Evolutionary conservation across 2,888 invertebrate species (phyloP).

Genomic region (Philereme vetulata): DNA sequence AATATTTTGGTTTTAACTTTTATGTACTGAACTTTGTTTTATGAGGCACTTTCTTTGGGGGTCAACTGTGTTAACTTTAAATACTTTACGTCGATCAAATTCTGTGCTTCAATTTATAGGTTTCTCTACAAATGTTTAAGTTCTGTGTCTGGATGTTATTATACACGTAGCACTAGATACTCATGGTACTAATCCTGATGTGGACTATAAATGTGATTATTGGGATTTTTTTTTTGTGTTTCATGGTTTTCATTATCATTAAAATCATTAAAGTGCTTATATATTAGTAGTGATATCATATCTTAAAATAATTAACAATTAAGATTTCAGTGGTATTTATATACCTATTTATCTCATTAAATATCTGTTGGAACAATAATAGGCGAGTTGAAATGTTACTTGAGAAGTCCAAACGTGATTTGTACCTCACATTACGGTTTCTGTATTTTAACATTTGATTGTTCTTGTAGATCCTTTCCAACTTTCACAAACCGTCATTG

Average conservation of each 20-base stretch:
- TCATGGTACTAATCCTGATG: too few relatives aligned
- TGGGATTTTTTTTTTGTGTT: too few relatives aligned
- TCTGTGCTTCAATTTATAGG: neutral
- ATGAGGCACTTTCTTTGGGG: conserved; percentile 23
- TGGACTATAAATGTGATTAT: too few relatives aligned
- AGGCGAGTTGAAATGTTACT: too few relatives aligned
- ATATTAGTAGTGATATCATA: too few relatives aligned
- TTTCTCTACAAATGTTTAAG: neutral
- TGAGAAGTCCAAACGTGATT: conserved; percentile 16
- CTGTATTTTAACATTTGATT: conserved; percentile 22
- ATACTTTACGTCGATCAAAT: neutral
- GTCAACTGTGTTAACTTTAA: conserved; percentile 12
- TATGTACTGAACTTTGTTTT: conserved; percentile 35
- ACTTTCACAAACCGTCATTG: conserved; percentile 36
- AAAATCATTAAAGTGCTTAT: too few relatives aligned
- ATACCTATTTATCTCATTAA: too few relatives aligned
- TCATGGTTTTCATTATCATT: too few relatives aligned
- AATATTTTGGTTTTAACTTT: conserved; percentile 48
- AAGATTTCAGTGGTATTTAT: too few relatives aligned
- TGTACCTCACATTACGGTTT: conserved; percentile 19
- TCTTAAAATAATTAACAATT: too few relatives aligned
- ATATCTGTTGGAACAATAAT: too few relatives aligned
- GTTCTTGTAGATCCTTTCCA: conserved; percentile 31
- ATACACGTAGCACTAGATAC: too few relatives aligned
- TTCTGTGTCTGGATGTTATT: neutral